Conservation (phyloP, 2,888 invertebrate genomes). For the Sminthurinus aureus region DNA sequence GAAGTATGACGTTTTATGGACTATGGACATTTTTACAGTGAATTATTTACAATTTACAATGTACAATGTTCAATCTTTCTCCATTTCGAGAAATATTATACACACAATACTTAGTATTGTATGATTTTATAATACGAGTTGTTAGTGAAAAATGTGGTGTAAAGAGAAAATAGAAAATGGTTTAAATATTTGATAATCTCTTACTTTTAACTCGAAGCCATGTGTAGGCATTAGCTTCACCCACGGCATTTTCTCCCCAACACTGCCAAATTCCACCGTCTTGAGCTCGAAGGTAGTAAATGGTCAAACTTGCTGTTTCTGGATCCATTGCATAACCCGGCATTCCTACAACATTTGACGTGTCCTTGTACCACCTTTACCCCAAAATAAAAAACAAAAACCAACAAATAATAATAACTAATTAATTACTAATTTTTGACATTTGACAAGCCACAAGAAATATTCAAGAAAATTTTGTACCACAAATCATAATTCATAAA, state of each 20-base stretch:
- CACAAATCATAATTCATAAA: no score
- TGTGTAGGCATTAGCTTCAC: constrained; percentile 86
- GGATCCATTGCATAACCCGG: constrained; percentile 76
- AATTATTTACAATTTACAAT: no score
- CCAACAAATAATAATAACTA: background rate
- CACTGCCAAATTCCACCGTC: constrained; percentile 97
- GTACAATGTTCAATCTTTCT: no score
- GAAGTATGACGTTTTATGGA: no score
- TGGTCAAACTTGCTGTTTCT: constrained; percentile 78
- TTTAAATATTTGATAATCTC: constrained; percentile 61
- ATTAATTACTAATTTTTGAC: background rate
- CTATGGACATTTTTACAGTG: no score
- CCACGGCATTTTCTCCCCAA: constrained; percentile 82
- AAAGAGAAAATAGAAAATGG: background rate
- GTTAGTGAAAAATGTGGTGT: no score
- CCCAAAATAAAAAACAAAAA: background rate
- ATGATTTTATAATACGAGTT: no score
- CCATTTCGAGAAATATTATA: no score
- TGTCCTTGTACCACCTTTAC: constrained; percentile 81
- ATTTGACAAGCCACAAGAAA: background rate
- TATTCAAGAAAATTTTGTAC: no score
- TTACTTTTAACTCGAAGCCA: constrained; percentile 96
- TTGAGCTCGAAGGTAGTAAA: constrained; percentile 66
- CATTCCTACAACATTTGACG: constrained; percentile 62
- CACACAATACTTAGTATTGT: no score